phyloP scores from a whole-genome alignment of 2,113 vertebrate species.

The Cariama cristata region DNA sequence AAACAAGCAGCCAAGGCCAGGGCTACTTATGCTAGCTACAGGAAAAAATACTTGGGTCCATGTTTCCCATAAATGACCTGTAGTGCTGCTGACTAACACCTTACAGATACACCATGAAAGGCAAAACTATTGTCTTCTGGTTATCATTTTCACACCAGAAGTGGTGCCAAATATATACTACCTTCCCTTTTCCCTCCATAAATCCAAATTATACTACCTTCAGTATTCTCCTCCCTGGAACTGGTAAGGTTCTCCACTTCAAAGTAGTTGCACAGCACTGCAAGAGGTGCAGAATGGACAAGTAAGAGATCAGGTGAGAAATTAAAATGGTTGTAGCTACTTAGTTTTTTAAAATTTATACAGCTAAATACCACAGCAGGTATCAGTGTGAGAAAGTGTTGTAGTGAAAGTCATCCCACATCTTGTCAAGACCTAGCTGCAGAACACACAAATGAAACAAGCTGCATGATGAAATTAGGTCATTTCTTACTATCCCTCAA shows the following conservation, averaged over 20 bases:
- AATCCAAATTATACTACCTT: neutral
- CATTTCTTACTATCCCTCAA: neutral
- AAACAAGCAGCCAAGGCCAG: neutral
- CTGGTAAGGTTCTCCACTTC: neutral
- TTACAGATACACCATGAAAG: neutral
- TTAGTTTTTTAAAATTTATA: neutral
- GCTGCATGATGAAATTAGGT: neutral
- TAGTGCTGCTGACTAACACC: neutral
- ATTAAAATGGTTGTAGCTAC: neutral
- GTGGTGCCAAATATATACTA: neutral
- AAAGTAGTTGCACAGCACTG: neutral
- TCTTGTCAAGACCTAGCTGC: neutral
- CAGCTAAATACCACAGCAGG: neutral
- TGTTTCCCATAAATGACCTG: neutral
- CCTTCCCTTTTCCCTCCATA: neutral
- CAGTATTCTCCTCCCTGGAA: neutral
- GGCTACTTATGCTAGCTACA: neutral
- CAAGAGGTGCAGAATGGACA: neutral
- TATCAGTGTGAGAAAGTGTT: neutral
- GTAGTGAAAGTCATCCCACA: accelerated
- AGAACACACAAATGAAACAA: neutral
- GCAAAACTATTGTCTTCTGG: neutral
- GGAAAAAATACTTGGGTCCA: accelerated
- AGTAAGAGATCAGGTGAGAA: neutral
- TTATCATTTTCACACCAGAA: neutral